Evolutionary conservation across 1,140 invertebrate genomes (phyloP), one percentile per base, ranked within the genome.

Genomic region (Temnothorax nylanderi): DNA sequence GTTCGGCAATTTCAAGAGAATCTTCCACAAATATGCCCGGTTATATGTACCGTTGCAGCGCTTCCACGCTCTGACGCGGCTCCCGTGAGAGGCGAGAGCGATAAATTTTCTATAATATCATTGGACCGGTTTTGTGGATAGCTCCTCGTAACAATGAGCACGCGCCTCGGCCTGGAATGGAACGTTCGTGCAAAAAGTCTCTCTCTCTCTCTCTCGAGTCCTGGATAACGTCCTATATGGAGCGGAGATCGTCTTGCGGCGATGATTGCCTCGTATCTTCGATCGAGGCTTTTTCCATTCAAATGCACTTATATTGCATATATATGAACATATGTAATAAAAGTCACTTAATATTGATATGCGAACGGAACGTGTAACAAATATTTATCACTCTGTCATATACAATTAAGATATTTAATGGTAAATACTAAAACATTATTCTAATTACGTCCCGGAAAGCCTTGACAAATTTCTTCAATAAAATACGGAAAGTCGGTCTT

Each of bases 41-140:
- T 67, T 67, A 13, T 49, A 4, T 26, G 18, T 74, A 85, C 18
- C 65, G 37, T 74, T 72, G 64, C 11, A 44, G 21, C 47, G 58
- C 26, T 44, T 44, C 69, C n/a, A 41, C 41, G 51, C 41, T 47
- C 71, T 54, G 54, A n/a, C 41, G 64, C 56, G 64, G 74, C 41
- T 32, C 67, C 49, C 64, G 44, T 13, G 51, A 56, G 51, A 62
- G 41, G 64, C 49, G 32, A 77, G 16, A 37, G 54, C 72, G 65
- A 88, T 88, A 88, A 88, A 89, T 85, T 78, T 60, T 51, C 56
- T 41, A 41, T 85, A 88, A 85, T 85, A 85, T 74, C 44, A 44
- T 60, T 78, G 32, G 51, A 89, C 78, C 87, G 88, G 80, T 89
- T 89, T 60, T 49, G 75, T 54, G 34, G 65, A 85, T 67, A 60